A percentile compares a stretch with the other conserved stretches of the same genome.
phyloP scores from a whole-genome alignment of 2,888 invertebrate species.

The Troides oblongomaculatus region DNA sequence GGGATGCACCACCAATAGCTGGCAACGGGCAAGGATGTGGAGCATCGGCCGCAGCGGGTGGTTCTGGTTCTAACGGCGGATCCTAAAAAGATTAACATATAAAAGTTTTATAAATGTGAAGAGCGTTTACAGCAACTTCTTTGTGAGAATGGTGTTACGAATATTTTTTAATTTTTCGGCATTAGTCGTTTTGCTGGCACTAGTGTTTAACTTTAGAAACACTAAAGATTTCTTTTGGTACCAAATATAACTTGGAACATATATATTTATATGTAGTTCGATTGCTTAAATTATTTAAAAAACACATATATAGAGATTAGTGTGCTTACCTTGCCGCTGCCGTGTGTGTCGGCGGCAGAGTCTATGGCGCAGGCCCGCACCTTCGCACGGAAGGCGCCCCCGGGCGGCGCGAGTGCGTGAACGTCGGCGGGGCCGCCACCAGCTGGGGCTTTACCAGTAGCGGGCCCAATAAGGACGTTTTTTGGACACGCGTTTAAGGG shows the following conservation, averaged over 20 bases:
- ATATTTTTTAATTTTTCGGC: too few relatives aligned
- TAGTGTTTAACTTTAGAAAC: too few relatives aligned
- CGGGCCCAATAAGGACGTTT: constrained; percentile 99
- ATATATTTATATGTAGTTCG: too few relatives aligned
- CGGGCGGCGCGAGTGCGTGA: constrained; percentile 68
- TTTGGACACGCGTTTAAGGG: constrained; percentile 97
- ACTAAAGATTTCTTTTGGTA: too few relatives aligned
- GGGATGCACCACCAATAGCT: constrained; percentile 70
- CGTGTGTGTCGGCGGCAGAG: constrained; percentile 64
- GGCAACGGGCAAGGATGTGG: constrained; percentile 66
- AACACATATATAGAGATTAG: background rate
- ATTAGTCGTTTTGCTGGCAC: too few relatives aligned
- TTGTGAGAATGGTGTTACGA: too few relatives aligned
- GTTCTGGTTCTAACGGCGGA: constrained; percentile 65
- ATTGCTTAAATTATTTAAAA: background rate
- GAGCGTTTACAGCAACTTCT: too few relatives aligned
- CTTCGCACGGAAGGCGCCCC: constrained; percentile 77
- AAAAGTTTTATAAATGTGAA: constrained; percentile 1
- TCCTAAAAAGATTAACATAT: constrained; percentile 47
- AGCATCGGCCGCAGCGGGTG: constrained; percentile 65
- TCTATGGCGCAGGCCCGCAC: constrained; percentile 71
- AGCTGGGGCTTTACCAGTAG: constrained; percentile 96
- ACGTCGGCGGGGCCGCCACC: constrained; percentile 79
- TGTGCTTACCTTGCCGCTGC: constrained; percentile 67
- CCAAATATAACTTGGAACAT: too few relatives aligned